Evolutionary conservation across 2,888 invertebrate genomes (phyloP), one percentile per base, ranked within the genome.

Genomic region (Phlogophora meticulosa): DNA sequence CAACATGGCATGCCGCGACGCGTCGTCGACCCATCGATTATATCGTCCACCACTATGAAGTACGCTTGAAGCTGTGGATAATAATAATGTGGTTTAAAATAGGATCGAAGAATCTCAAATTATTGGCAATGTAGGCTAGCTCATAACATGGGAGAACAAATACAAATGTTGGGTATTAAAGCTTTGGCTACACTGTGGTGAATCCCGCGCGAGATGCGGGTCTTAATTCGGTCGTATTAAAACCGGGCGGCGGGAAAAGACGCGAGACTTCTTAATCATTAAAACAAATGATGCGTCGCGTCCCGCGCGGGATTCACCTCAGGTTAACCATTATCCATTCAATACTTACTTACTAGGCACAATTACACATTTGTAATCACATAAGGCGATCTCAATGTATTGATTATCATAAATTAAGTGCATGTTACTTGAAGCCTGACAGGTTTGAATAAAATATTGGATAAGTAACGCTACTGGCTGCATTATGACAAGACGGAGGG

Each of bases 1-100:
- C 99, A 99, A 90, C 99, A 99, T 0, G 97, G 97, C 82, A 97
- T 96, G 7, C 99, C 99, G 66, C 99, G 96, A n/a, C 99, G 96
- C 0, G 97, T 97, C 66, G 96, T 93, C 1, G 99, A 98, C 0
- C 96, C 94, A 90, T 99, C 99, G 97, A 99, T 98, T 55, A 99
- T 97, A 89, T 99, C 99, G 90, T 99, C 99, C 32, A 97, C 92
- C 0, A 99, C 96, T 40, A 99, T 90, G 81, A 98, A 97, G 90
- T 97, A 98, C 11, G 98, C 97, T 95, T 99, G 99, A 1, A 98
- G 89, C 99, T 99, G 93, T 51, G 42, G 52, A 9, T 20, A 34
- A 36, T 56, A 57, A 55, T 15, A 60, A 17, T 7, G 28, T 2
- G 28, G 28, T 28, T 28, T 28, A 4, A 28, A 28, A n/a, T n/a